Percentiles rank a stretch among this genome's conserved stretches.
phyloP scores from a whole-genome alignment of 2,113 vertebrate genomes.

The Passerina amoena region DNA sequence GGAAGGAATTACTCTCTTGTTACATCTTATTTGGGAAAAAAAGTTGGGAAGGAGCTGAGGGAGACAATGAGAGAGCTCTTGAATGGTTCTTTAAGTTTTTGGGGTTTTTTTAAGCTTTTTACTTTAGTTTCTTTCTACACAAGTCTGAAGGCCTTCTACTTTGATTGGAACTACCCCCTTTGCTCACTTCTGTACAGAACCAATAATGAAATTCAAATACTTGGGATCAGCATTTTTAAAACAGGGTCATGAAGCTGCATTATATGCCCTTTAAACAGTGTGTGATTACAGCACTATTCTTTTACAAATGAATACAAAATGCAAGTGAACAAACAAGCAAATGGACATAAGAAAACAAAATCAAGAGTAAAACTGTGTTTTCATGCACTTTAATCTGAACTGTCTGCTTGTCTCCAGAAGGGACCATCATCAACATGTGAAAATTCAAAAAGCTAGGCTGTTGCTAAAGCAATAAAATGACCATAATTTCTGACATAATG shows the following conservation, averaged over 20 bases:
- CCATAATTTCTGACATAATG: neutral
- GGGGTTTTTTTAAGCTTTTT: neutral
- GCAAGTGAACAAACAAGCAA: neutral
- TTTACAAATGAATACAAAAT: neutral
- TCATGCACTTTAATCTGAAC: neutral
- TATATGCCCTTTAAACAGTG: neutral
- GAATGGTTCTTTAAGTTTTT: neutral
- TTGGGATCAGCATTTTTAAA: neutral
- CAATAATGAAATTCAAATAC: neutral
- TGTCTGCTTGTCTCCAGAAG: neutral
- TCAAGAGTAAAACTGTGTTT: neutral
- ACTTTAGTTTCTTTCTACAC: neutral
- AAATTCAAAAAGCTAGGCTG: neutral
- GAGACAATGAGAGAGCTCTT: neutral
- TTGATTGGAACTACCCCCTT: neutral
- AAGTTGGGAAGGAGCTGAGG: neutral
- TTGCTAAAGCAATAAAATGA: no score
- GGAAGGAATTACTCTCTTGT: neutral
- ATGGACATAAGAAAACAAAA: neutral
- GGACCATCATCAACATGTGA: neutral
- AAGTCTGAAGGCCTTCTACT: neutral
- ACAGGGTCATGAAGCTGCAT: accelerated
- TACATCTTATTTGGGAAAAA: neutral
- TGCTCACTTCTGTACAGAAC: neutral
- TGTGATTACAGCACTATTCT: neutral